Percentiles rank a stretch among this genome's conserved stretches.
Evolutionary conservation across 2,113 vertebrate species (phyloP).

Genomic region (Tautogolabrus adspersus): DNA sequence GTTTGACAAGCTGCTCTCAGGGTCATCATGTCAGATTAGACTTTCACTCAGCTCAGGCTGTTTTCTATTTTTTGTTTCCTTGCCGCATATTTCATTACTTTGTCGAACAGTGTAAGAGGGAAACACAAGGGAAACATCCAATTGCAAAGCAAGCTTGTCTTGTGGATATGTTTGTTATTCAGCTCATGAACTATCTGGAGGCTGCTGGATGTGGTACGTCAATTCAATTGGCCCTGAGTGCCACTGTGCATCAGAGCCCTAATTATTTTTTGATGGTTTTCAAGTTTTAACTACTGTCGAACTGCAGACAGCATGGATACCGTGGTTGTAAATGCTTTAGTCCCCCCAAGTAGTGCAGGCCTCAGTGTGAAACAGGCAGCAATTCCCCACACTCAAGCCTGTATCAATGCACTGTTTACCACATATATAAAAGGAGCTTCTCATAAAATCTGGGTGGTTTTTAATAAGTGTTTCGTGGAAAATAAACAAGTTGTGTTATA

Average conservation of each 20-base stretch:
- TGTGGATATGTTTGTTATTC: constrained; percentile 82
- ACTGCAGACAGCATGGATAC: constrained; percentile 44
- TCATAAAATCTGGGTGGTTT: constrained; percentile 8
- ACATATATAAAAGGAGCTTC: constrained; percentile 4
- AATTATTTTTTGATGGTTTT: constrained; percentile 79
- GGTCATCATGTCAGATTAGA: constrained; percentile 47
- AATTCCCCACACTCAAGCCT: constrained; percentile 25
- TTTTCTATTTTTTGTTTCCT: constrained; percentile 2
- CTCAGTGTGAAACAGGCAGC: constrained; percentile 33
- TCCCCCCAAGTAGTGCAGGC: constrained; percentile 1
- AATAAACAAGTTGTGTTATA: background rate
- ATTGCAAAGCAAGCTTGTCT: constrained; percentile 74
- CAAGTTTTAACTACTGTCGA: constrained; percentile 71
- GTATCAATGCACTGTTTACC: constrained; percentile 37
- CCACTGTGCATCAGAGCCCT: constrained; percentile 73
- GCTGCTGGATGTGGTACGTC: constrained; percentile 82
- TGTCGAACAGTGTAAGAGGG: constrained; percentile 52
- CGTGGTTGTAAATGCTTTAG: constrained; percentile 33
- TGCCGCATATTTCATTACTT: constrained; percentile 57
- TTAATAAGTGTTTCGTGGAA: constrained; percentile 9
- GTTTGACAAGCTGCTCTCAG: constrained; percentile 49
- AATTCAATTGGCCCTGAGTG: constrained; percentile 81
- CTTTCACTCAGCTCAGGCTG: constrained; percentile 36
- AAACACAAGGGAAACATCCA: constrained; percentile 73
- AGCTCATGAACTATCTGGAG: constrained; percentile 80